Evolutionary conservation across 2,888 invertebrate genomes (phyloP).

Genomic region (Heliconius aoede): DNA sequence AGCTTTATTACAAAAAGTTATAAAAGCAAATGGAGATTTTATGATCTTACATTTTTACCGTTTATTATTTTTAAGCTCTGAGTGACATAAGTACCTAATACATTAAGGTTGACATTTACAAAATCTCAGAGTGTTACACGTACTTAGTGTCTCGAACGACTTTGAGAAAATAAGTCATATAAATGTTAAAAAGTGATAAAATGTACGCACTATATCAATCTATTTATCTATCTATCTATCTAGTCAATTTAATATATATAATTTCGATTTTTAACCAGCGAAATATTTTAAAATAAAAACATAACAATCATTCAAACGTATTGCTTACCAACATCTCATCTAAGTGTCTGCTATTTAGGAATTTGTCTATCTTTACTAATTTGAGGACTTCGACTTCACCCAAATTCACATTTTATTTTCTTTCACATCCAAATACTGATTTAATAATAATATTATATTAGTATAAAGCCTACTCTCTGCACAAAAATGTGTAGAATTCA

Average conservation of each 20-base stretch:
- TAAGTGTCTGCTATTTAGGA: neutral
- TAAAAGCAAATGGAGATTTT: constrained; percentile 14
- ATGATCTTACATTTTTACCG: neutral
- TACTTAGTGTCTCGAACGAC: neutral
- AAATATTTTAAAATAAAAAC: neutral
- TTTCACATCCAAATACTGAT: too few relatives aligned
- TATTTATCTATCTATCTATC: too few relatives aligned
- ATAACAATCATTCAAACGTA: neutral
- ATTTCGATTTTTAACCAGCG: neutral
- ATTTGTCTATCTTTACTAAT: neutral
- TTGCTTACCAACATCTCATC: neutral
- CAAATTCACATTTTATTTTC: too few relatives aligned
- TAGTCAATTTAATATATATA: neutral
- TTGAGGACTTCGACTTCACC: neutral
- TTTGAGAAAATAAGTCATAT: neutral
- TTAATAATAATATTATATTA: neutral
- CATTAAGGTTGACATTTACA: neutral
- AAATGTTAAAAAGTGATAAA: neutral
- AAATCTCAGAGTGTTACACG: neutral
- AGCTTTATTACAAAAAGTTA: constrained; percentile 28
- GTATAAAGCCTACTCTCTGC: too few relatives aligned
- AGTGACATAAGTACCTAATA: neutral
- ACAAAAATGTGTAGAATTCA: too few relatives aligned
- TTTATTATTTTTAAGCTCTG: neutral
- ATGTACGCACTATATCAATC: neutral